Conservation (phyloP, 2,888 invertebrate species). For the Lypha dubia region DNA sequence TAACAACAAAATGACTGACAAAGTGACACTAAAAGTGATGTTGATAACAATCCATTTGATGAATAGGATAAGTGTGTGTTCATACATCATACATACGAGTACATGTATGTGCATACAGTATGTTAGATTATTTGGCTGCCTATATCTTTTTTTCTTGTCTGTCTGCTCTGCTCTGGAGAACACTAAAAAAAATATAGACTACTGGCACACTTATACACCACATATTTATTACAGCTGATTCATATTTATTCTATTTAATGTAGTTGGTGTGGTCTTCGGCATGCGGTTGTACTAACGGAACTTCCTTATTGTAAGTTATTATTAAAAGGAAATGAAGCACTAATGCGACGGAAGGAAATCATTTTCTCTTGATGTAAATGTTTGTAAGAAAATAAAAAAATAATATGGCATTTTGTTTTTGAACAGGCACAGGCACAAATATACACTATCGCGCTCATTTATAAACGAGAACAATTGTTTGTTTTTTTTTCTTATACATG, state of each 20-base stretch:
- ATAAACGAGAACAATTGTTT: not conserved
- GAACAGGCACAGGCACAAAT: conserved; percentile 9
- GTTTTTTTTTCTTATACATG: no score
- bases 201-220: no score
- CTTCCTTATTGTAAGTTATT: conserved; percentile 63
- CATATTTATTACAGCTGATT: conserved; percentile 20
- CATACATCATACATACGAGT: no score
- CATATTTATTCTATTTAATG: conserved; percentile 20
- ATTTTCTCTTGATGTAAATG: conserved; percentile 64
- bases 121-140: conserved; percentile 7
- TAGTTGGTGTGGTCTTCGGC: conserved; percentile 1
- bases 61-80: not conserved
- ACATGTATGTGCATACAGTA: not conserved
- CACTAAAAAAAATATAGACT: not conserved
- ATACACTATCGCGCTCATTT: conserved; percentile 2
- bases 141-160: not conserved
- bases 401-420: not conserved
- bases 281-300: conserved; percentile 51
- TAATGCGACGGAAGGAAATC: conserved; percentile 69
- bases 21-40: conserved; percentile 56
- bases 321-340: conserved; percentile 67
- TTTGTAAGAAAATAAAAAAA: conserved; percentile 14
- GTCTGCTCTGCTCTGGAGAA: not conserved
- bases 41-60: conserved; percentile 57
- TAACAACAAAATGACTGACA: conserved; percentile 65